phyloP scores from a whole-genome alignment of 2,888 invertebrate species.

The Epirrhoe tristata region DNA sequence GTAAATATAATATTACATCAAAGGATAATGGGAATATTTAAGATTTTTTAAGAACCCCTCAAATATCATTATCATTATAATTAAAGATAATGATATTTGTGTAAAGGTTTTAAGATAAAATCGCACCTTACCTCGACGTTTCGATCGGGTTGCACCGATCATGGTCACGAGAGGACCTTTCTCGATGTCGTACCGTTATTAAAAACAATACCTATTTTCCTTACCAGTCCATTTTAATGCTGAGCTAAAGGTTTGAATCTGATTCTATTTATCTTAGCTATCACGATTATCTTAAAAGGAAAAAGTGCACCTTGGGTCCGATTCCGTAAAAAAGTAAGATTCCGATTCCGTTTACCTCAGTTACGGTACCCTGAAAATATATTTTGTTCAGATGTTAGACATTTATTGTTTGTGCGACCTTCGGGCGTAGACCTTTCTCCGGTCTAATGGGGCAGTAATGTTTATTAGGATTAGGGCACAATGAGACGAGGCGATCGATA shows the following conservation, averaged over 20 bases:
- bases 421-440: slow-evolving; percentile 38
- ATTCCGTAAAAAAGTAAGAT: background rate
- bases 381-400: slow-evolving; percentile 39
- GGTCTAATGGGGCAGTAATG: slow-evolving; percentile 43
- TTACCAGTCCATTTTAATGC: background rate
- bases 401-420: slow-evolving; percentile 47
- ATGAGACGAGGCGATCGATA: slow-evolving; percentile 43
- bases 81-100: no score
- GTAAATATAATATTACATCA: no score
- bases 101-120: no score
- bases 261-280: background rate
- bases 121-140: no score
- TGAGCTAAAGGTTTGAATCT: background rate
- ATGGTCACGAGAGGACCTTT: no score
- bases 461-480: slow-evolving; percentile 41
- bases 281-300: background rate
- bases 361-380: slow-evolving; percentile 26
- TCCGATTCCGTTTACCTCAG: background rate
- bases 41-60: no score
- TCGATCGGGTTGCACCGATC: no score
- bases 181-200: background rate
- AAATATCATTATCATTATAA: no score
- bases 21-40: no score
- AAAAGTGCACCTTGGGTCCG: background rate
- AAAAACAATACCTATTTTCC: background rate